Conservation (phyloP, 2,797 vertebrate species). For the Pangasius macronema region DNA sequence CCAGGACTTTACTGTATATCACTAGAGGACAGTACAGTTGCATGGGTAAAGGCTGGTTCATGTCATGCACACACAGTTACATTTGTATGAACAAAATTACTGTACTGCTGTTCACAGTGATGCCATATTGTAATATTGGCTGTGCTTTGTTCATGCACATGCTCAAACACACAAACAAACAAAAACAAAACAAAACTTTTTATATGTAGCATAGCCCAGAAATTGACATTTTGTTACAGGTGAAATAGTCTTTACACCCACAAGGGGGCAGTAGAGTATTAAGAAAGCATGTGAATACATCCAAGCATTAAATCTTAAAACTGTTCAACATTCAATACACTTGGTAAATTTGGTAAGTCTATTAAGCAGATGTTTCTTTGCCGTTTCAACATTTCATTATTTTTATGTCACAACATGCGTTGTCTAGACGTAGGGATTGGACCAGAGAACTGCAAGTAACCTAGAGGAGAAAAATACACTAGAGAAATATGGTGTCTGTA, state of each 20-base stretch:
- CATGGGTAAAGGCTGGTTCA: background rate
- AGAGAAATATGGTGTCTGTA: conserved; percentile 1
- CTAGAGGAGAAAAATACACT: conserved; percentile 21
- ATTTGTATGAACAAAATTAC: background rate
- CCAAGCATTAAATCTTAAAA: background rate
- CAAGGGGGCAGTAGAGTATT: conserved; percentile 63
- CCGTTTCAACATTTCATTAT: background rate
- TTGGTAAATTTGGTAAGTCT: background rate
- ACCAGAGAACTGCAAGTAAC: background rate
- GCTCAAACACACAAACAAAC: too few species aligned
- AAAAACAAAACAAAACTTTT: background rate
- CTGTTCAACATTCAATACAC: background rate
- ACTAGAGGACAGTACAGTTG: background rate
- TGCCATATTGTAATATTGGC: background rate
- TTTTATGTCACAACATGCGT: background rate
- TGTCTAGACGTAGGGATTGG: background rate
- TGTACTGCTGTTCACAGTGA: background rate
- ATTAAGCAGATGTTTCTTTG: background rate
- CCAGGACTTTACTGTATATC: background rate
- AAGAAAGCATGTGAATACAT: background rate
- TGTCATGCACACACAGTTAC: background rate
- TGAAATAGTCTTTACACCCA: conserved; percentile 44
- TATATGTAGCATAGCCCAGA: background rate
- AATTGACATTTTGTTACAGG: background rate
- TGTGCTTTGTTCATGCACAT: background rate